A percentile compares a stretch with the other conserved stretches of the same genome.
Conservation (phyloP, 1,140 invertebrate species). For the Tetramorium parvispinum region DNA sequence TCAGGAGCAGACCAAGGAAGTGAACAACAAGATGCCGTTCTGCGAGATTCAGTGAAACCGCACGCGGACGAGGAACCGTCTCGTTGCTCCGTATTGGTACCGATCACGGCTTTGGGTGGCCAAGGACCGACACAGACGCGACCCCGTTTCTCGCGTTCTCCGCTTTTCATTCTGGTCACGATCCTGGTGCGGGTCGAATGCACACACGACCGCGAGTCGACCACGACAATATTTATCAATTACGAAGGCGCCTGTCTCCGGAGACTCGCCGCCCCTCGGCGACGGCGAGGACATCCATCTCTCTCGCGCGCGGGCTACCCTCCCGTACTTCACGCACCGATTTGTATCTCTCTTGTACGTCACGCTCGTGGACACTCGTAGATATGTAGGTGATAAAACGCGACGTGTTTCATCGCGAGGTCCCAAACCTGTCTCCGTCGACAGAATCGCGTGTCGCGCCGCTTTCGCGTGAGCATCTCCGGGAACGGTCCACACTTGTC, state of each 20-base stretch:
- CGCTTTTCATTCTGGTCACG: slow-evolving; percentile 2
- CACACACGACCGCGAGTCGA: slow-evolving; percentile 38
- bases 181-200: background rate
- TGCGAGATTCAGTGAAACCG: slow-evolving; percentile 90
- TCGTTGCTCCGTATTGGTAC: slow-evolving; percentile 8
- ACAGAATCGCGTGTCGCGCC: background rate
- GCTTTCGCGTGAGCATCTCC: slow-evolving; percentile 6
- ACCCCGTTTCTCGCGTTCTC: background rate
- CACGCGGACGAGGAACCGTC: background rate
- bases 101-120: background rate
- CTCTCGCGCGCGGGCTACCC: slow-evolving; percentile 1
- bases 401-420: background rate
- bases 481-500: background rate
- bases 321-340: slow-evolving; percentile 72
- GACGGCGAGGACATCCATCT: background rate
- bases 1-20: slow-evolving; percentile 86
- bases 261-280: background rate
- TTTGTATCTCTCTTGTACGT: slow-evolving; percentile 39
- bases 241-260: slow-evolving; percentile 4
- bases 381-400: background rate
- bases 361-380: slow-evolving; percentile 37
- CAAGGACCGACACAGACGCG: background rate
- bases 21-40: slow-evolving; percentile 88
- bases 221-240: slow-evolving; percentile 47
- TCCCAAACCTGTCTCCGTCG: background rate